Conservation (phyloP, 2,113 vertebrate genomes). For the Archocentrus centrarchus region DNA sequence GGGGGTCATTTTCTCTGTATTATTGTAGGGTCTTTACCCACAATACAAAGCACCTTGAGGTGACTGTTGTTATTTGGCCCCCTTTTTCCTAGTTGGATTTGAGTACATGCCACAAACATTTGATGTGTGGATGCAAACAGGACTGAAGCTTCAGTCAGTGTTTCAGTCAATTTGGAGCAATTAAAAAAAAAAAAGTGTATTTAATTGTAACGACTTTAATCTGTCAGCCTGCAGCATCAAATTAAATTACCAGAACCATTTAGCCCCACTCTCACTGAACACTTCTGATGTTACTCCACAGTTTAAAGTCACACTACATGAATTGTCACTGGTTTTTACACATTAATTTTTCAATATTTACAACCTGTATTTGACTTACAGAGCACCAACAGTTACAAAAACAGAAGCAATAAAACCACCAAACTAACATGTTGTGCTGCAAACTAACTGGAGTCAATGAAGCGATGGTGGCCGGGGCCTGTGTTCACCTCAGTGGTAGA, state of each 20-base stretch:
- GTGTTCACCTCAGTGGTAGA: background rate
- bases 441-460: background rate
- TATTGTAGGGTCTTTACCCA: no score
- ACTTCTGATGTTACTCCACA: background rate
- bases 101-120: background rate
- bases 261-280: rapidly evolving
- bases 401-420: no score
- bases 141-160: background rate
- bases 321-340: background rate
- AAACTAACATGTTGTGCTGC: background rate
- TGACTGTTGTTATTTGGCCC: no score
- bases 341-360: background rate
- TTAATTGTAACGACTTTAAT: background rate
- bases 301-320: background rate
- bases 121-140: background rate
- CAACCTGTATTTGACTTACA: background rate
- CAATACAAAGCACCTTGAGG: no score
- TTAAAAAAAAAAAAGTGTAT: background rate
- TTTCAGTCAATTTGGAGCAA: background rate
- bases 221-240: background rate
- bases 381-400: background rate
- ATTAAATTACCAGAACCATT: background rate
- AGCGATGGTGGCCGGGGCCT: background rate
- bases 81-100: background rate
- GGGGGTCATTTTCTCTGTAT: no score